These are phyloP conservation scores for Euphydryas editha DNA, from an alignment of 2,888 invertebrate species.

Conservation along the genomic window DNA sequence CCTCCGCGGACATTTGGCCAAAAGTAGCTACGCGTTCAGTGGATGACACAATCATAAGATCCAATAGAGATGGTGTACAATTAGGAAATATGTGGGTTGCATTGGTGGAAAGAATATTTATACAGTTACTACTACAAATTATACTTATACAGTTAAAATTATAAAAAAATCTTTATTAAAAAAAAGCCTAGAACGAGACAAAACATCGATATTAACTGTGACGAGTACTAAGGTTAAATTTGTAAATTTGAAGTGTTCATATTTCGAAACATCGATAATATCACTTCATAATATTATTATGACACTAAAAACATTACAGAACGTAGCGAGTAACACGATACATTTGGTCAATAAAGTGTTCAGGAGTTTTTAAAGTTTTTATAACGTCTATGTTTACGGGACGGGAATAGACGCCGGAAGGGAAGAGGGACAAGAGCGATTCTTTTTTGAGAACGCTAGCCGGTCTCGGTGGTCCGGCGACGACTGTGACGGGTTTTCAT, in stretches of 20 bases:
- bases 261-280: not conserved
- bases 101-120: no score
- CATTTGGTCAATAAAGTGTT: conserved; percentile 48
- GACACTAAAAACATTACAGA: not conserved
- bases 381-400: conserved; percentile 40
- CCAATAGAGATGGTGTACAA: no score
- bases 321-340: conserved; percentile 43
- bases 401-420: conserved; percentile 56
- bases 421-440: conserved; percentile 60
- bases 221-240: no score
- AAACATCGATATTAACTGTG: no score
- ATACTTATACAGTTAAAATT: no score
- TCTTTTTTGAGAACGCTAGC: conserved; percentile 62
- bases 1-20: no score
- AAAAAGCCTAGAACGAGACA: no score
- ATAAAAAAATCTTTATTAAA: no score
- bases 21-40: no score
- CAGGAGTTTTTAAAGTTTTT: conserved; percentile 38
- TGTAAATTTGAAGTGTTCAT: not conserved
- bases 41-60: no score
- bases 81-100: no score
- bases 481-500: conserved; percentile 3
- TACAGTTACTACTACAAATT: no score
- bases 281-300: not conserved
- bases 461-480: conserved; percentile 48